Base-by-base conservation (phyloP, 2,113 vertebrate genomes). In the Pampusana beccarii region DNA sequence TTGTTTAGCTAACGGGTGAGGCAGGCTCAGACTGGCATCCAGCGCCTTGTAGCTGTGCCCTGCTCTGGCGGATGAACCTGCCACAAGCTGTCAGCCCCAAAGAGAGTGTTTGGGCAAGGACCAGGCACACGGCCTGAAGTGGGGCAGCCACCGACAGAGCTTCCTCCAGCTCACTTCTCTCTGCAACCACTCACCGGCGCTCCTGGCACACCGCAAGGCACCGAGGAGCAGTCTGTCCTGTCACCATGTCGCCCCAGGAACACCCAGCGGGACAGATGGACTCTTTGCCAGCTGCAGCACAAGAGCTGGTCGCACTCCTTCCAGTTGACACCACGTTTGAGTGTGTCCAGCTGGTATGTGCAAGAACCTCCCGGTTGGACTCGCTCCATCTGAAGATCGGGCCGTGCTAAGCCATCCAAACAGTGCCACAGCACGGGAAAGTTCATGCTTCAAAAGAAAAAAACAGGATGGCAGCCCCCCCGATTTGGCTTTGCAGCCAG, bases 361-460 rank as follows among this genome's bases (percentile, higher is more conserved):
- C 18, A 36, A 0, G 0, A 48, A 28, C 5, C 23, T 23, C 42
- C 38, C 23, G 11, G 0, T 23, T 11, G 18, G 34, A 69, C 24
- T 38, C 64, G 11, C 44, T 20, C 34, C 21, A 10, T 40, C 36
- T 71, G 58, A 65, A 33, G 21, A 8, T 28, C 23, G 0, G 0
- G 50, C 26, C 34, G 24, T 0, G 1, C 36, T 20, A 11, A 29
- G 31, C 0, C 0, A 70, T 25, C 10, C 44, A 14, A 64, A 36
- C 70, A 75, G 57, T 46, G 44, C n/a, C 34, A 48, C 1, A 1
- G 28, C 9, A 17, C 0, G 14, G 34, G 34, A 17, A 82, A 36
- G 38, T 3, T 42, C 19, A 50, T 10, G 44, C 17, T 71, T 70
- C 10, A 28, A 18, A 67, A 54, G 33, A 23, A 10, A 25, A 10